These are phyloP conservation scores for Limnodromus scolopaceus DNA, from an alignment of 2,797 vertebrate species.

Conservation along the genomic window DNA sequence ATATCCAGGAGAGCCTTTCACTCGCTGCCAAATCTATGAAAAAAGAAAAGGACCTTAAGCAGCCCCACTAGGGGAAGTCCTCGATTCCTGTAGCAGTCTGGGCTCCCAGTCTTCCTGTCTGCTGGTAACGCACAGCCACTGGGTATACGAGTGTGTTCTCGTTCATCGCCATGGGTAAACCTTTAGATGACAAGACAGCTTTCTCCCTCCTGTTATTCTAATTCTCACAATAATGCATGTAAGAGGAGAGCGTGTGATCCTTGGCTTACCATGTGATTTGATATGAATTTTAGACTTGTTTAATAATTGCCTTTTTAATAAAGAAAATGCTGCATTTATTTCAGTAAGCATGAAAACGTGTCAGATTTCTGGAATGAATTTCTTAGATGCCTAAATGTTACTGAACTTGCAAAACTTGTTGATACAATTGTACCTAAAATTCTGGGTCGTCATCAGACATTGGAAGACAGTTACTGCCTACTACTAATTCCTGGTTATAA, in stretches of 20 bases:
- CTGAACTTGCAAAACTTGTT: background rate
- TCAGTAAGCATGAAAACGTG: background rate
- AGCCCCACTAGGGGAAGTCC: background rate
- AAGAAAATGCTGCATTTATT: background rate
- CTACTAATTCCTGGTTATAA: background rate
- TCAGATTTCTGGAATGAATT: background rate
- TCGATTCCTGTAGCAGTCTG: background rate
- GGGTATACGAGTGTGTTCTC: background rate
- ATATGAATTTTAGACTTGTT: background rate
- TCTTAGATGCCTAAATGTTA: background rate
- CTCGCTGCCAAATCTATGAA: background rate
- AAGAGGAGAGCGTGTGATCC: background rate
- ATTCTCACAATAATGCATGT: background rate
- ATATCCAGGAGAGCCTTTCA: background rate
- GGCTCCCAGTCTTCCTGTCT: background rate
- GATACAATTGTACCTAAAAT: background rate
- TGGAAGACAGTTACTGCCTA: background rate
- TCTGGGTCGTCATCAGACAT: background rate
- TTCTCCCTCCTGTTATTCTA: background rate
- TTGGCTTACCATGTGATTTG: background rate
- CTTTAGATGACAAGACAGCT: background rate
- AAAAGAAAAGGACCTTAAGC: background rate
- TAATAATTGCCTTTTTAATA: background rate
- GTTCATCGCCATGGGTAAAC: background rate
- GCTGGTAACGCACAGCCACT: background rate